Evolutionary conservation across 2,797 vertebrate genomes (phyloP).

Genomic region (Enteromius thamalakanensis): DNA sequence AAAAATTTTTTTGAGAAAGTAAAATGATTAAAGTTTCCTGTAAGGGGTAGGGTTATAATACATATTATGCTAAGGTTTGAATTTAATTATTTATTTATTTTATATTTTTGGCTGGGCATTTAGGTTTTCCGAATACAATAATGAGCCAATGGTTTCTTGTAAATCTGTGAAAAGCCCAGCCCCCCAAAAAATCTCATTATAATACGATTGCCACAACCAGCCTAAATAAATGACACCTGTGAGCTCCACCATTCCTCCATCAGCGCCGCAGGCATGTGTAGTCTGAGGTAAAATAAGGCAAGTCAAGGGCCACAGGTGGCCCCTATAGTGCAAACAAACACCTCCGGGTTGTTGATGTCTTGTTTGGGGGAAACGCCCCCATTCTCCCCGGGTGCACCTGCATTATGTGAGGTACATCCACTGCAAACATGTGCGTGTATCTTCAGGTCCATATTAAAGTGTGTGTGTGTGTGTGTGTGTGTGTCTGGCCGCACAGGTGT

Average conservation of each 20-base stretch:
- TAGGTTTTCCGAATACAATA: conserved; percentile 37
- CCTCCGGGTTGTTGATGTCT: conserved; percentile 67
- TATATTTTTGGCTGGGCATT: conserved; percentile 13
- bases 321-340: conserved; percentile 60
- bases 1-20: too few species aligned
- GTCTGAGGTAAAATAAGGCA: conserved; percentile 34
- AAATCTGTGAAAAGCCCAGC: neutral
- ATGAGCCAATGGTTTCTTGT: conserved; percentile 30
- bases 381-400: conserved; percentile 44
- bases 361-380: conserved; percentile 36
- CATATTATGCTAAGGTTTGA: neutral
- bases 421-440: conserved; percentile 46
- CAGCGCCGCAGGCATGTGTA: conserved; percentile 33
- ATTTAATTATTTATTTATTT: too few species aligned
- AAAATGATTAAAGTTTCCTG: too few species aligned
- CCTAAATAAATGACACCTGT: conserved; percentile 50
- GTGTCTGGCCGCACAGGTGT: conserved; percentile 24
- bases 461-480: conserved; percentile 7
- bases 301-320: conserved; percentile 68
- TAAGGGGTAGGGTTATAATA: too few species aligned
- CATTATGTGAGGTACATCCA: conserved; percentile 38
- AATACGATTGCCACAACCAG: neutral
- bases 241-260: conserved; percentile 24
- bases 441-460: conserved; percentile 35
- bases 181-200: neutral